Base-by-base conservation (phyloP, 1,140 invertebrate genomes). In the Listronotus bonariensis region DNA sequence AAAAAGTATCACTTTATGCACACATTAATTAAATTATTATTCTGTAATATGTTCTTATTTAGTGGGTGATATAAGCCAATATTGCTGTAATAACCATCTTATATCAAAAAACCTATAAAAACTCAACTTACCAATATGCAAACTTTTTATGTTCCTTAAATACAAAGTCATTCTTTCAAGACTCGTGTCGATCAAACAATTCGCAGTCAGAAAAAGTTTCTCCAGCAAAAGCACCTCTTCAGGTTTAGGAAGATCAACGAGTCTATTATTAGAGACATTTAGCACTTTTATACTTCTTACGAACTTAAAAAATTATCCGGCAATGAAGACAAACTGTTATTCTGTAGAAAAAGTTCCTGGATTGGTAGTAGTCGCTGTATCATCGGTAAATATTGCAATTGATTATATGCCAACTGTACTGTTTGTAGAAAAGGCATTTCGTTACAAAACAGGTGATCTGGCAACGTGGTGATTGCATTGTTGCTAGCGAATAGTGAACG, bases 261-360 rank as follows among this genome's bases (percentile, higher is more conserved):
- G 71, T 65, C 88, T 84, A 77, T 93, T 93, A 74, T 92, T 92
- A 1, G 90, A 88, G 6, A 91, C 81, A 78, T 93, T 93, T 49
- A 93, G 72, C 0, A 89, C 82, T 68, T 84, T 86, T 62, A 93
- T 75, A 66, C 88, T 88, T 67, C 86, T 82, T 31, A 89, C 87
- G 31, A 87, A 86, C 9, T 83, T 81, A 74, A 93, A 92, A 93
- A 90, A 70, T 88, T 90, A 41, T 86, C 85, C 9, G 90, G 90
- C 55, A 93, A 76, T 10, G 81, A 80, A 55, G 88, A 86, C 62
- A 93, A 80, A 60, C 86, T 87, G 76, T 93, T 93, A 74, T 89
- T 89, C 73, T 93, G 90, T 32, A 93, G 78, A 45, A 89, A 86
- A 11, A 92, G 71, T 76, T 89, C 87, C 71, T 88, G 86, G 40